Conservation (phyloP, 2,888 invertebrate genomes). For the Lepetodrilus schrolli region DNA sequence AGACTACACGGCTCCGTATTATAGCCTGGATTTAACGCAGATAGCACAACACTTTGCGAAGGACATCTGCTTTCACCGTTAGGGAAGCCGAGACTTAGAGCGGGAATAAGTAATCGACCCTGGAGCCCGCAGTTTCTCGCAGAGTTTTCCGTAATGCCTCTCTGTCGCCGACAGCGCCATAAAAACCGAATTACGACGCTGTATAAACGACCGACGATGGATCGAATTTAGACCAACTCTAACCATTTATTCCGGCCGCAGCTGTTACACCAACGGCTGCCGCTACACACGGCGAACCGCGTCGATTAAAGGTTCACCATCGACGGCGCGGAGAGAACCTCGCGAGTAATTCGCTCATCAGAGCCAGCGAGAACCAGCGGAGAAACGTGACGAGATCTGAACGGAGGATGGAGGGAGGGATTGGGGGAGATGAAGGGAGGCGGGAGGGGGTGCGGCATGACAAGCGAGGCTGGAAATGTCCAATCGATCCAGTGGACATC, state of each 20-base stretch:
- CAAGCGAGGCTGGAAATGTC: too few species aligned
- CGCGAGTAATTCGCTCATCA: not conserved
- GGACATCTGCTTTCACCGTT: conserved; percentile 6
- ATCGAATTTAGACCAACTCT: conserved; percentile 26
- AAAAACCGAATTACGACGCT: conserved; percentile 22
- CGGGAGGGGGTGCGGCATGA: too few species aligned
- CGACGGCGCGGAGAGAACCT: not conserved
- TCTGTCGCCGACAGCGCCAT: conserved; percentile 13
- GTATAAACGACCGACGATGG: conserved; percentile 22
- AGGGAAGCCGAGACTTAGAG: too few species aligned
- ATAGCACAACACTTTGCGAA: not conserved
- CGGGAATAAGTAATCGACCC: conserved; percentile 3
- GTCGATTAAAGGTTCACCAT: conserved; percentile 8
- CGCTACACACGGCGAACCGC: not conserved
- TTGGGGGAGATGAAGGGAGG: too few species aligned
- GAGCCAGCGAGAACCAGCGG: too few species aligned
- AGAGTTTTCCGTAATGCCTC: not conserved
- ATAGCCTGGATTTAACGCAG: not conserved
- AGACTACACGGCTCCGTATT: not conserved
- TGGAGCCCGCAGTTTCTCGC: not conserved
- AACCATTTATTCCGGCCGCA: conserved; percentile 24
- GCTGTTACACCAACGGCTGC: conserved; percentile 1
- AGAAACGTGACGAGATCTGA: too few species aligned
- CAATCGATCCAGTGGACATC: too few species aligned
- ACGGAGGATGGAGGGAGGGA: too few species aligned